Base-by-base conservation (phyloP, 2,888 invertebrate genomes). In the Amorpha juglandis region DNA sequence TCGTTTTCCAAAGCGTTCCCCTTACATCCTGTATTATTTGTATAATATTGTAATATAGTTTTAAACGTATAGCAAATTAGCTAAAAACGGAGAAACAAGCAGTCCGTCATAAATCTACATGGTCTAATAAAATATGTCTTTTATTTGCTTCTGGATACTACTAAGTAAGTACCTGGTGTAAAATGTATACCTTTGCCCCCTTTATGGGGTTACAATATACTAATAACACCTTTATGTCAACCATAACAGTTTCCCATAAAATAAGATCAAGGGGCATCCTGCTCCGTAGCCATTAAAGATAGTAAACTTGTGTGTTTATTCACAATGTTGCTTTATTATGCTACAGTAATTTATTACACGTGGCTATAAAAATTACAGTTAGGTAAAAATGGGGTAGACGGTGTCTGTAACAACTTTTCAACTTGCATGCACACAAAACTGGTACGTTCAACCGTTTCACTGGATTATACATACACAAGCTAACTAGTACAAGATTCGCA, bases 291-390 rank as follows among this genome's bases (percentile, higher is more conserved):
- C 45, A 52, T 64, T 45, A 64, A 27, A 55, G 16, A 51, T 55
- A 16, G 64, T 64, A 64, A 64, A 64, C 53, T 53, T 21, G 52
- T 42, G 27, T 45, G 21, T 47, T 27, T 38, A 42, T 52, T 27
- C 62, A 68, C 70, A 67, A 69, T 70, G 67, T 67, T 67, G 67
- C 67, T 70, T 65, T 70, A 69, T 66, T 63, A 65, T 45, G 50
- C 19, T 62, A 63, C 58, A 67, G 58, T 70, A 69, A 67, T 66
- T 69, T 65, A 67, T 68, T 51, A 64, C 38, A 27, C n/a, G 21
- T 27, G 27, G 21, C 52, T 21, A 42, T 52, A 52, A 63, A 63
- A 52, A 63, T 11, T 42, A 63, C 63, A 35, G 64, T 47, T 64
- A 64, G 9, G n/a, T n/a, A 45, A 53, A 53, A 53, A 52, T 53